A percentile compares a stretch with the other conserved stretches of the same genome.
phyloP scores from a whole-genome alignment of 2,888 invertebrate species.

The Dione vanillae region DNA sequence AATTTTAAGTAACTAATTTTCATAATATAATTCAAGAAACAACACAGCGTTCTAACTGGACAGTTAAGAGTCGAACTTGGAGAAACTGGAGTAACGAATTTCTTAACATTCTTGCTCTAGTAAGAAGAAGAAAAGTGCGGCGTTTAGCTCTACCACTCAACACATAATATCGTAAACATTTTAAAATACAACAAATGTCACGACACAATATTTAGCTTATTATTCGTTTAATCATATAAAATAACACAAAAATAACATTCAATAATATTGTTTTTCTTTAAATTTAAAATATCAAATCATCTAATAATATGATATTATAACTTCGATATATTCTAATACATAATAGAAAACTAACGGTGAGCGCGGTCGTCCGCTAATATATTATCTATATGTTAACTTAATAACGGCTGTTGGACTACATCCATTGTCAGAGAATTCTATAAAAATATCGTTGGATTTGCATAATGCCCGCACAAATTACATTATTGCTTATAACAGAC shows the following conservation, averaged over 20 bases:
- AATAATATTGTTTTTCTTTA: not conserved
- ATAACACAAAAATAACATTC: not conserved
- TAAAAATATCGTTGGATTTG: constrained; percentile 66
- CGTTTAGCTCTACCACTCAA: no score
- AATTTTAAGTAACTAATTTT: no score
- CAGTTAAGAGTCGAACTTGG: no score
- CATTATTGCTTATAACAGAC: constrained; percentile 59
- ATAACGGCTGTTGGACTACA: constrained; percentile 49
- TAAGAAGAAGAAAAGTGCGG: no score
- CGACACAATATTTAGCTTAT: no score
- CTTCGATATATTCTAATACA: constrained; percentile 46
- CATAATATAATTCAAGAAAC: no score
- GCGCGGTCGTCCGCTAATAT: constrained; percentile 58
- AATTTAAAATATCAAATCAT: not conserved
- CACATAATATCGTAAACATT: no score
- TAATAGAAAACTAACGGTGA: constrained; percentile 56
- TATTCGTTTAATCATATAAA: no score
- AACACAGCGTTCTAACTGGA: no score
- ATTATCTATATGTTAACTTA: constrained; percentile 52
- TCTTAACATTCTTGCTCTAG: no score
- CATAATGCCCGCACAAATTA: constrained; percentile 65
- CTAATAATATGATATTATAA: not conserved
- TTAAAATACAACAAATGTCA: no score
- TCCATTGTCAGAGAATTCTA: constrained; percentile 50
- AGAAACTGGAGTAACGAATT: no score